phyloP scores from a whole-genome alignment of 1,140 invertebrate genomes.

The Temnothorax nylanderi region DNA sequence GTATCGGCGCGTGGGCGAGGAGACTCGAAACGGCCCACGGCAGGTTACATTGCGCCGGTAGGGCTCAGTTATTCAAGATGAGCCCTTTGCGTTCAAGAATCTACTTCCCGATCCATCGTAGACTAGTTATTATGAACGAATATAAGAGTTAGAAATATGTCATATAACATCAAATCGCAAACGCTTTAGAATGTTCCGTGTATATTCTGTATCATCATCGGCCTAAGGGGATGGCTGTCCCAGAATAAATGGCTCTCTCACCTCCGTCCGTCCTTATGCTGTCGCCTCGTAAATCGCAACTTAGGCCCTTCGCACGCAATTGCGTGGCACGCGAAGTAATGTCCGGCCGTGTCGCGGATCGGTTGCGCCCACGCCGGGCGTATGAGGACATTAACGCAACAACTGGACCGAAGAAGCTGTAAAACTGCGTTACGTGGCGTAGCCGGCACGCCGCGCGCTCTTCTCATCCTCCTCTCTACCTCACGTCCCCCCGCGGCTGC shows the following conservation, averaged over 20 bases:
- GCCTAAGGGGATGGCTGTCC: slow-evolving; percentile 29
- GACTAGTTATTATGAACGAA: not conserved
- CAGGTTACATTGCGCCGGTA: slow-evolving; percentile 58
- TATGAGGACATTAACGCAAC: slow-evolving; percentile 75
- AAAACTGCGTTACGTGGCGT: slow-evolving; percentile 69
- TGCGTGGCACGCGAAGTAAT: slow-evolving; percentile 76
- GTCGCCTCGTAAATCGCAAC: slow-evolving; percentile 56
- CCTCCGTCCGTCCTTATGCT: slow-evolving; percentile 35
- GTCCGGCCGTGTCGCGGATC: slow-evolving; percentile 71
- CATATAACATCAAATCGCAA: not conserved
- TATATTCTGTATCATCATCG: slow-evolving; percentile 18
- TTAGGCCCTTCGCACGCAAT: slow-evolving; percentile 68
- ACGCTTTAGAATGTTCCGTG: not conserved
- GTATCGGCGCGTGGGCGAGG: slow-evolving; percentile 72
- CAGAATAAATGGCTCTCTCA: slow-evolving; percentile 60
- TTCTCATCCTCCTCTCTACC: slow-evolving; percentile 46
- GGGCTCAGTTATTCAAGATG: slow-evolving; percentile 43
- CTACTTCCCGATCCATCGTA: not conserved
- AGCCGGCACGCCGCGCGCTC: slow-evolving; percentile 20
- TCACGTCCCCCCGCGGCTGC: slow-evolving; percentile 57
- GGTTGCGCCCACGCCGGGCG: slow-evolving; percentile 75
- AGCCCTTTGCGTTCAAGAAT: not conserved
- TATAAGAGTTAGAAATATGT: not conserved
- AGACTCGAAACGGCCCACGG: slow-evolving; percentile 54
- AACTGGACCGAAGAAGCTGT: slow-evolving; percentile 73